phyloP scores from a whole-genome alignment of 2,113 vertebrate species.

The Anarrhichthys ocellatus region DNA sequence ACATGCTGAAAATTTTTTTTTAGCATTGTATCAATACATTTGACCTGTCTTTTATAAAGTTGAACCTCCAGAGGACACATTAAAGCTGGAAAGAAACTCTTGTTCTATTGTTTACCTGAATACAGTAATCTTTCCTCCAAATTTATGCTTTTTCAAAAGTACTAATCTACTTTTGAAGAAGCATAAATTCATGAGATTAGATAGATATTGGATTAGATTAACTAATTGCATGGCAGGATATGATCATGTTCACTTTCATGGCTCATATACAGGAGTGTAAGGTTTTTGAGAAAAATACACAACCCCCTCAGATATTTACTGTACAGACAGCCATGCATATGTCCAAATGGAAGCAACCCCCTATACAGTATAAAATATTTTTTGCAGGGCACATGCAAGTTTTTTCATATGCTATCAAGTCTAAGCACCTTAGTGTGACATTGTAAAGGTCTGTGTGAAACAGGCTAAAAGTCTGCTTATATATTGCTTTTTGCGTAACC shows the following conservation, averaged over 20 bases:
- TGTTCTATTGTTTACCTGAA: neutral
- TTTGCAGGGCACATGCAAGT: conserved; percentile 6
- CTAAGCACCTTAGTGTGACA: conserved; percentile 36
- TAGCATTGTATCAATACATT: neutral
- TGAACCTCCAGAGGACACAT: neutral
- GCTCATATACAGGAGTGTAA: neutral
- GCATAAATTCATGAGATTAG: neutral
- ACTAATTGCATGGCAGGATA: conserved; percentile 15
- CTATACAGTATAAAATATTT: neutral
- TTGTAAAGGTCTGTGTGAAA: conserved; percentile 14
- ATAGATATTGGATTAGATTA: conserved; percentile 25
- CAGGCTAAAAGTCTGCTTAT: conserved; percentile 21
- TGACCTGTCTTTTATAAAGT: neutral
- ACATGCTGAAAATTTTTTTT: neutral
- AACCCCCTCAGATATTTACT: neutral
- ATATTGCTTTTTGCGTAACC: conserved; percentile 21
- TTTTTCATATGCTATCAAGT: conserved; percentile 8
- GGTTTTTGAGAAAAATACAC: neutral
- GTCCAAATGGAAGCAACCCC: neutral
- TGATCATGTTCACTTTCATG: conserved; percentile 30
- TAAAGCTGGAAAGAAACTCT: neutral
- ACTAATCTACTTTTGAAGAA: neutral
- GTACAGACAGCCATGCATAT: neutral
- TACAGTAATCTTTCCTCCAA: neutral
- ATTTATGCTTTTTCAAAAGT: neutral